phyloP scores from a whole-genome alignment of 2,797 vertebrate species.

The Catamblyrhynchus diadema region DNA sequence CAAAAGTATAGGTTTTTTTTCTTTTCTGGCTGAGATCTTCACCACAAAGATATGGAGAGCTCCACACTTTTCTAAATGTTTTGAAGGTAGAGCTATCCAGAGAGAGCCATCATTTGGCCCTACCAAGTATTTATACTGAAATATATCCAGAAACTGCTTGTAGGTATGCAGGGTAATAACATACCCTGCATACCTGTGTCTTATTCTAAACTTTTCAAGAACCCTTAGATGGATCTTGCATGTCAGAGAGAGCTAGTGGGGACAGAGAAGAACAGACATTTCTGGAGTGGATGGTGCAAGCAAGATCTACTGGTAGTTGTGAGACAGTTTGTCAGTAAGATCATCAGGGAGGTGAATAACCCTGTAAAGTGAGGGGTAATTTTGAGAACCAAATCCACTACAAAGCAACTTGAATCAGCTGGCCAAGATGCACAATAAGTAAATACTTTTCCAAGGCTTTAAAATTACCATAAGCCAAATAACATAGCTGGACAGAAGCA shows the following conservation, averaged over 20 bases:
- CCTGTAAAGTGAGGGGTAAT: background rate
- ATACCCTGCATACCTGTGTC: background rate
- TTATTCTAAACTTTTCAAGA: background rate
- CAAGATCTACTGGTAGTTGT: background rate
- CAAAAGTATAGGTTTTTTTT: background rate
- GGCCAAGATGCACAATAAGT: background rate
- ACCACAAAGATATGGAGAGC: background rate
- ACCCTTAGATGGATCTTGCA: background rate
- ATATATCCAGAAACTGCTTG: background rate
- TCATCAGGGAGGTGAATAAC: background rate
- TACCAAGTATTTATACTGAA: background rate
- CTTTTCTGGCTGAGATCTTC: background rate
- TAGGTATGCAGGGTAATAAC: rapidly evolving
- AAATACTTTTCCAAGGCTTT: background rate
- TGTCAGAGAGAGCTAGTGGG: background rate
- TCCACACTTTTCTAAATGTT: background rate
- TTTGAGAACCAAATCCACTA: background rate
- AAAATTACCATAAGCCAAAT: background rate
- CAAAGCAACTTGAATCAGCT: background rate
- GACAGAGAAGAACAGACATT: background rate
- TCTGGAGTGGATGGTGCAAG: background rate
- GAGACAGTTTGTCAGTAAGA: background rate
- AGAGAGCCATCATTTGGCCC: background rate
- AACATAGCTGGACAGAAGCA: background rate
- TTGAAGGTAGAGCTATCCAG: background rate